Evolutionary conservation across 2,888 invertebrate species (phyloP), one percentile per base, ranked within the genome.

Genomic region (Oscheius myriophilus): DNA sequence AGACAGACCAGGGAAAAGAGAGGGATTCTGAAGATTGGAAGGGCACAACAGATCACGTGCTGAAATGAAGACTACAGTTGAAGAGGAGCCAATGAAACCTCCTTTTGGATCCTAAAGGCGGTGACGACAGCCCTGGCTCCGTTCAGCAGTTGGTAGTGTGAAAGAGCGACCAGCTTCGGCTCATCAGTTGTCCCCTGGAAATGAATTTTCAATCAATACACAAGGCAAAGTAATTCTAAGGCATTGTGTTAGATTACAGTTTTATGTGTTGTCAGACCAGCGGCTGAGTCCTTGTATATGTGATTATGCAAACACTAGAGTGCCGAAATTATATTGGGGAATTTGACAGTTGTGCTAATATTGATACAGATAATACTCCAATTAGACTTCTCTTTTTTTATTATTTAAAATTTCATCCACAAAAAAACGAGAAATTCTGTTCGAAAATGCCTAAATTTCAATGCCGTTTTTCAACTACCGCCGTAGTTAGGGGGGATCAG

Each of bases 141-240:
- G 55, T 86, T 86, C 25, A 86, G 65, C 71, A 86, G 70, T 57
- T 86, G 86, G 64, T 82, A 84, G 63, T 86, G 86, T 11, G 83
- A 81, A 14, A 86, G 52, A 6, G 78, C 80, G 23, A 82, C 77
- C 14, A 83, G 79, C 61, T 84, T 86, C 0, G 83, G 83, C 14
- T 76, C 69, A 11, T 74, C 80, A 0, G 86, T 80, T 9, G 82
- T 76, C 14, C 86, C 85, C 83, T 85, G 49, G 64, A 75, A 70
- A 23, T 3, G 39, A 1, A 16, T 16, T 46, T 33, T 18, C 6
- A 45, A 25, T 46, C 21, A 9, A 52, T n/a, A n/a, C n/a, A n/a
- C n/a, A n/a, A 49, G 4, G 6, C 18, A 53, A 6, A 7, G 33
- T n/a, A n/a, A n/a, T n/a, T n/a, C n/a, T n/a, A n/a, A n/a, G n/a